These are phyloP conservation scores for Acanthiza pusilla DNA, from an alignment of 2,797 vertebrate species.

Conservation along the genomic window DNA sequence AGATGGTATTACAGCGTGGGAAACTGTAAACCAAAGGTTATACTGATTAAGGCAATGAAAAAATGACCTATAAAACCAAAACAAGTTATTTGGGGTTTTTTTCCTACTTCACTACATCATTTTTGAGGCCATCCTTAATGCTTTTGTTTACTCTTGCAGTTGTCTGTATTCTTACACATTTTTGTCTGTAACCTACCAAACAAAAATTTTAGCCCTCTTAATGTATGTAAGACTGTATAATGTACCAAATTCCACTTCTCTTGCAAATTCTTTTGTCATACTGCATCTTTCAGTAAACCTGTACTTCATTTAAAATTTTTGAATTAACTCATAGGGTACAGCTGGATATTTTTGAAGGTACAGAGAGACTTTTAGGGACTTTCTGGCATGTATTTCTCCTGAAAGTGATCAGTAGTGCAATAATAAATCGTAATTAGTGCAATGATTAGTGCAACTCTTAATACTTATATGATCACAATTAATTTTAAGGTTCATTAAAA, in stretches of 20 bases:
- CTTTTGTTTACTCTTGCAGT: neutral
- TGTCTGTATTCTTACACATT: neutral
- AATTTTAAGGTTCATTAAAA: neutral
- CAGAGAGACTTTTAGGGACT: accelerated
- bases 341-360: neutral
- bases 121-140: neutral
- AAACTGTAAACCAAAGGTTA: neutral
- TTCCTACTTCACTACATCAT: neutral
- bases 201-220: neutral
- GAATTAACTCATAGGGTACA: neutral
- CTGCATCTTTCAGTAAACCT: neutral
- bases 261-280: neutral
- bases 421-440: neutral
- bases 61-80: neutral
- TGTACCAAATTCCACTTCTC: neutral
- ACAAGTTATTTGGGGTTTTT: neutral
- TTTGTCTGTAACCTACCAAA: neutral
- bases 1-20: neutral
- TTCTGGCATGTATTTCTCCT: neutral
- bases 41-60: neutral
- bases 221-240: neutral
- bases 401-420: neutral
- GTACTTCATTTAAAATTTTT: neutral
- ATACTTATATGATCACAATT: neutral
- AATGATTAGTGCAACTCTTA: neutral